Percentiles rank a stretch among this genome's conserved stretches.
Conservation (phyloP, 2,113 vertebrate species). For the Lophura nycthemera region DNA sequence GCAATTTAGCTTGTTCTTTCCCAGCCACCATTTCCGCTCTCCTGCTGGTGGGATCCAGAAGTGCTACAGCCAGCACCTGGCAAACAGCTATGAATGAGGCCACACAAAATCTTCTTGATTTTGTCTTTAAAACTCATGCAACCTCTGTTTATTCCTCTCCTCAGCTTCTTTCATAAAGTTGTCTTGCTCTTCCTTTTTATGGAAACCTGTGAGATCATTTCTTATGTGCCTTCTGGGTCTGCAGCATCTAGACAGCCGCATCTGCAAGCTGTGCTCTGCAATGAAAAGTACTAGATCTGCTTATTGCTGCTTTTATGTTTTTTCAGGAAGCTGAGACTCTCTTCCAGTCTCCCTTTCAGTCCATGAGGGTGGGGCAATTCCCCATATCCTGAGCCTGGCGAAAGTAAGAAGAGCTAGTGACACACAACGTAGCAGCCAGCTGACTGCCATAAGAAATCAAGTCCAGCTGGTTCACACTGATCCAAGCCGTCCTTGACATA, state of each 20-base stretch:
- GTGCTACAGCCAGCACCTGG: background rate
- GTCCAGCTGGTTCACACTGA: background rate
- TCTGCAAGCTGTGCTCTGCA: background rate
- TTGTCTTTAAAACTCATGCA: background rate
- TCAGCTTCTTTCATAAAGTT: background rate
- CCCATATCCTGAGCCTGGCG: rapidly evolving
- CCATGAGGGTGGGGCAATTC: rapidly evolving
- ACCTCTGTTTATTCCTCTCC: background rate
- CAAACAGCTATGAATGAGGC: background rate
- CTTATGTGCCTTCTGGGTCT: background rate
- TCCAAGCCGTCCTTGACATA: background rate
- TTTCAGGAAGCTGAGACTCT: background rate
- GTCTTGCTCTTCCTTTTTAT: background rate
- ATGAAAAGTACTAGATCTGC: background rate
- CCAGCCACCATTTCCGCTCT: background rate
- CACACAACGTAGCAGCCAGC: background rate
- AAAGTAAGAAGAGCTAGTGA: background rate
- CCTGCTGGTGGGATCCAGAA: background rate
- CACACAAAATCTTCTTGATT: background rate
- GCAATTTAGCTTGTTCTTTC: background rate
- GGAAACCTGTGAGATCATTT: background rate
- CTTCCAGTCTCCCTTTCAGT: background rate
- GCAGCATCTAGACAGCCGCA: background rate
- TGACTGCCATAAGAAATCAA: background rate
- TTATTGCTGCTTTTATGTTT: background rate